Evolutionary conservation across 2,888 invertebrate genomes (phyloP).

Genomic region (Julus scanicus): DNA sequence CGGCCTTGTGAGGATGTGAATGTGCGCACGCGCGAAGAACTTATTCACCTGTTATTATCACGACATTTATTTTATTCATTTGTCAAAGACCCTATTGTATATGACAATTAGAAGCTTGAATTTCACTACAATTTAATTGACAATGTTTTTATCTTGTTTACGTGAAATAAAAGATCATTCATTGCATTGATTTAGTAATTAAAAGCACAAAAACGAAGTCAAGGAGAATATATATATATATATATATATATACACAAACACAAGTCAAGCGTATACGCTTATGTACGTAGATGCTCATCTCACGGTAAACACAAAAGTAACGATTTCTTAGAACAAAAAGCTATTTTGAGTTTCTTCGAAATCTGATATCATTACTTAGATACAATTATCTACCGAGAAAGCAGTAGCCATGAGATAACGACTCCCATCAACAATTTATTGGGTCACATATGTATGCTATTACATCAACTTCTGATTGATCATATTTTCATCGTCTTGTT

Average conservation of each 20-base stretch:
- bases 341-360: neutral
- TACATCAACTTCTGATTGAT: neutral
- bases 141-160: neutral
- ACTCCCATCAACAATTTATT: conserved; percentile 25
- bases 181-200: neutral
- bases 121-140: neutral
- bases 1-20: too few relatives aligned
- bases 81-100: too few relatives aligned
- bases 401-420: neutral
- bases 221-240: too few relatives aligned
- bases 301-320: neutral
- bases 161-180: neutral
- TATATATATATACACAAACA: too few relatives aligned
- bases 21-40: too few relatives aligned
- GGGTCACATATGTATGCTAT: neutral
- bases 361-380: neutral
- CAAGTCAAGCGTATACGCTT: too few relatives aligned
- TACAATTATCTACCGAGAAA: neutral
- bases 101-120: too few relatives aligned
- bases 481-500: too few relatives aligned
- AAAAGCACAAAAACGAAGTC: neutral
- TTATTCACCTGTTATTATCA: too few relatives aligned
- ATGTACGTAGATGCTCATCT: neutral
- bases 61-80: too few relatives aligned
- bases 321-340: neutral